These are phyloP conservation scores for Cetonia aurata DNA, from an alignment of 2,888 invertebrate species.

Conservation along the genomic window DNA sequence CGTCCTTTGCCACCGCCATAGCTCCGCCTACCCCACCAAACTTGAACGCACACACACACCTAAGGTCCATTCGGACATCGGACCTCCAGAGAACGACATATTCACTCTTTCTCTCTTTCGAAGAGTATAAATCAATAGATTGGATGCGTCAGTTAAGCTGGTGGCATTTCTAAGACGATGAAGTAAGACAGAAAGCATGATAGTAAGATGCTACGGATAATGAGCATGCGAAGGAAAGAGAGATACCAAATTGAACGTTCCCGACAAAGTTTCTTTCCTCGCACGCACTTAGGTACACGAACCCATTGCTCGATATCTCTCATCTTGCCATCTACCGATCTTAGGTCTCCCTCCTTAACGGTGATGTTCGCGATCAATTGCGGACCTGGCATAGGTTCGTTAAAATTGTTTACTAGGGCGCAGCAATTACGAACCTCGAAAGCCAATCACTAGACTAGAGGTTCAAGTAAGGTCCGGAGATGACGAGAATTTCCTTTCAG, in stretches of 20 bases:
- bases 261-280: conserved; percentile 18
- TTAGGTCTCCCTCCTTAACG: conserved; percentile 21
- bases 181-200: conserved; percentile 7
- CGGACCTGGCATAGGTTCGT: conserved; percentile 32
- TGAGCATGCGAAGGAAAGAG: background rate
- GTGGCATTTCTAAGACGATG: conserved; percentile 26
- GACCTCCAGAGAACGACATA: conserved; percentile 25
- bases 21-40: conserved; percentile 4
- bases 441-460: conserved; percentile 26
- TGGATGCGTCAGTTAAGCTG: conserved; percentile 36
- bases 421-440: conserved; percentile 35
- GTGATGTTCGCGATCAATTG: conserved; percentile 30
- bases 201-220: background rate
- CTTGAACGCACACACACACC: conserved; percentile 23
- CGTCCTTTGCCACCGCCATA: conserved; percentile 17
- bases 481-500: conserved; percentile 29
- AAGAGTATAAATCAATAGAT: conserved; percentile 38
- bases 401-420: conserved; percentile 38
- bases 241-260: conserved; percentile 8
- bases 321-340: conserved; percentile 21
- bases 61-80: conserved; percentile 36
- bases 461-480: conserved; percentile 31
- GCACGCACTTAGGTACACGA: conserved; percentile 17
- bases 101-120: conserved; percentile 34
- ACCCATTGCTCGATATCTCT: conserved; percentile 29